A percentile compares a stretch with the other conserved stretches of the same genome.
Evolutionary conservation across 2,113 vertebrate species (phyloP).

Genomic region (Maccullochella peelii): DNA sequence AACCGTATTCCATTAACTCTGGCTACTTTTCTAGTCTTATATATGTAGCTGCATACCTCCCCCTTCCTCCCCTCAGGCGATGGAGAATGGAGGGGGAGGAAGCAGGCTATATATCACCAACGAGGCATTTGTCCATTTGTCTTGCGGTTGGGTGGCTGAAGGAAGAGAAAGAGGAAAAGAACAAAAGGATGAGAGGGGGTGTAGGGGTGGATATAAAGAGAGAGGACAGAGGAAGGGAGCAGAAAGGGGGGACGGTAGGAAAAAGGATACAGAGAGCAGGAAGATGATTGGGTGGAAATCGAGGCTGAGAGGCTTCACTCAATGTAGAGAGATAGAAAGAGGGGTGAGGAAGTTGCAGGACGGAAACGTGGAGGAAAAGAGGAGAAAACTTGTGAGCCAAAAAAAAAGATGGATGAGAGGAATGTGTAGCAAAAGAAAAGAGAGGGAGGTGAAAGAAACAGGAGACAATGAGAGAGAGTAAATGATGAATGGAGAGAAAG

Average conservation of each 20-base stretch:
- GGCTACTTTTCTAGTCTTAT: background rate
- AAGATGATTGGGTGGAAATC: conserved; percentile 8
- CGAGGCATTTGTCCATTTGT: conserved; percentile 57
- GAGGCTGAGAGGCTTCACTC: too few relatives aligned
- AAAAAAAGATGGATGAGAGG: background rate
- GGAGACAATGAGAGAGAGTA: background rate
- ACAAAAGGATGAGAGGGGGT: conserved; percentile 1
- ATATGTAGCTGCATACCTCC: conserved; percentile 11
- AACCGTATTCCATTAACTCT: background rate
- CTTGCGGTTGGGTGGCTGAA: conserved; percentile 46
- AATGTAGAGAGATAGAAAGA: background rate
- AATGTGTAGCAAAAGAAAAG: background rate
- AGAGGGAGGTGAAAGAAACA: background rate
- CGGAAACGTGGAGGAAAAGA: background rate
- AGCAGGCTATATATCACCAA: conserved; percentile 52
- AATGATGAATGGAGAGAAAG: background rate
- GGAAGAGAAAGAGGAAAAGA: conserved; percentile 20
- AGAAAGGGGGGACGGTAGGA: background rate
- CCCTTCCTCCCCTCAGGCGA: conserved; percentile 44
- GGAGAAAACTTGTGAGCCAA: background rate
- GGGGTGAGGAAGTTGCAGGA: background rate
- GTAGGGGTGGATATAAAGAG: conserved; percentile 9
- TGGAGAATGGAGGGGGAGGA: conserved; percentile 42
- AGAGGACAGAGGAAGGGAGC: conserved; percentile 33
- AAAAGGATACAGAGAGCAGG: background rate